A percentile compares a stretch with the other conserved stretches of the same genome.
phyloP scores from a whole-genome alignment of 2,113 vertebrate species.

The Pseudonaja textilis region DNA sequence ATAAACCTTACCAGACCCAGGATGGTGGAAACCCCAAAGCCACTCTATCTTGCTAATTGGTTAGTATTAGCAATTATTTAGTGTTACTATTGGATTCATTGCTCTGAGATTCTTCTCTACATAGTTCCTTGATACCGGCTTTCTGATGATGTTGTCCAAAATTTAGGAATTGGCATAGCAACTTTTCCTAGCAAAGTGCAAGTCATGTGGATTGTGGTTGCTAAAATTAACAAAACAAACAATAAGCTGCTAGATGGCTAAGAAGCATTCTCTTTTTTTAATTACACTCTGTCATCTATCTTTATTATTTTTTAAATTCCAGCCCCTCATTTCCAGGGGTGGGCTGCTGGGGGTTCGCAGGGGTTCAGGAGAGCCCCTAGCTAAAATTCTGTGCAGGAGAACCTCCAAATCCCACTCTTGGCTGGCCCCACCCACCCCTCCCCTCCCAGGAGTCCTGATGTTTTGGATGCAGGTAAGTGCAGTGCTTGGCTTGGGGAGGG shows the following conservation, averaged over 20 bases:
- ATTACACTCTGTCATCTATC: background rate
- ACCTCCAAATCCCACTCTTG: too few species aligned
- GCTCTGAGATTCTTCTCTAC: background rate
- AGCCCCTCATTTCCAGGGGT: background rate
- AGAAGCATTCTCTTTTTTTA: background rate
- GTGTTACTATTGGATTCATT: background rate
- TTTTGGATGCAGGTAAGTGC: too few species aligned
- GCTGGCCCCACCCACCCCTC: too few species aligned
- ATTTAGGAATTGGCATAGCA: background rate
- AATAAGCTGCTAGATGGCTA: background rate
- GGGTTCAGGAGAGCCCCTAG: too few species aligned
- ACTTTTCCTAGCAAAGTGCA: conserved; percentile 21
- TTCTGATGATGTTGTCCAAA: background rate
- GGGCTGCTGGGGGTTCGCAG: too few species aligned
- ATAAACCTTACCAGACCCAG: background rate
- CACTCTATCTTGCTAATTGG: background rate
- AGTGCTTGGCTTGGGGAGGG: too few species aligned
- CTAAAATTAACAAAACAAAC: background rate
- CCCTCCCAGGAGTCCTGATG: too few species aligned
- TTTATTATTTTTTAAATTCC: conserved; percentile 2
- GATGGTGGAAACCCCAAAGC: background rate
- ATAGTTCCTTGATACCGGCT: conserved; percentile 7
- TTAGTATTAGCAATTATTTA: background rate
- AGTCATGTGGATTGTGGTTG: background rate
- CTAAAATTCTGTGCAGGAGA: too few species aligned